These are phyloP conservation scores for Crypturellus tataupa DNA, from an alignment of 2,797 vertebrate genomes.

Conservation along the genomic window DNA sequence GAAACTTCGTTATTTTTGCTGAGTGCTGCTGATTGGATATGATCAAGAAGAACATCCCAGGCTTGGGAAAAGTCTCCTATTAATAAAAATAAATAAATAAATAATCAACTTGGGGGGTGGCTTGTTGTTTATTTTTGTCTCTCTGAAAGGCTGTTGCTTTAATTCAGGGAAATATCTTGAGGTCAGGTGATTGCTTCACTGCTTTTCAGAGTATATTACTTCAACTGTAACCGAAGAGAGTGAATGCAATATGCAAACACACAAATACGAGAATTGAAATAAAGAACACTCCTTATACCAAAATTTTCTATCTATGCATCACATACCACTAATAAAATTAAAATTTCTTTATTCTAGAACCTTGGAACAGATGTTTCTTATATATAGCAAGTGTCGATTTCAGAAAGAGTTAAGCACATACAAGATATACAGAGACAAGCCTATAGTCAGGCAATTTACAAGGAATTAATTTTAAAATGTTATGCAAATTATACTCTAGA, in stretches of 20 bases:
- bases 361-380: neutral
- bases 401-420: neutral
- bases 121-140: neutral
- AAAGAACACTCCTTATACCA: neutral
- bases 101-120: neutral
- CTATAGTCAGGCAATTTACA: neutral
- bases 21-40: constrained; percentile 97
- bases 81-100: neutral
- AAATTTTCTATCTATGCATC: neutral
- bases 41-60: constrained; percentile 97
- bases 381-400: neutral
- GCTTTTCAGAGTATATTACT: neutral
- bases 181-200: neutral
- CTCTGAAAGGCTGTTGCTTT: neutral
- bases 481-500: neutral
- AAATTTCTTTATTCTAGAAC: neutral
- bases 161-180: neutral
- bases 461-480: neutral
- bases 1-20: constrained; percentile 99
- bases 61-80: constrained; percentile 97
- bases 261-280: neutral
- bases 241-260: neutral
- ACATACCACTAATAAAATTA: neutral
- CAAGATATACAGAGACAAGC: neutral
- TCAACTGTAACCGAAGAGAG: neutral